Conservation (phyloP, 2,888 invertebrate species). For the Drosophila prostipennis region DNA sequence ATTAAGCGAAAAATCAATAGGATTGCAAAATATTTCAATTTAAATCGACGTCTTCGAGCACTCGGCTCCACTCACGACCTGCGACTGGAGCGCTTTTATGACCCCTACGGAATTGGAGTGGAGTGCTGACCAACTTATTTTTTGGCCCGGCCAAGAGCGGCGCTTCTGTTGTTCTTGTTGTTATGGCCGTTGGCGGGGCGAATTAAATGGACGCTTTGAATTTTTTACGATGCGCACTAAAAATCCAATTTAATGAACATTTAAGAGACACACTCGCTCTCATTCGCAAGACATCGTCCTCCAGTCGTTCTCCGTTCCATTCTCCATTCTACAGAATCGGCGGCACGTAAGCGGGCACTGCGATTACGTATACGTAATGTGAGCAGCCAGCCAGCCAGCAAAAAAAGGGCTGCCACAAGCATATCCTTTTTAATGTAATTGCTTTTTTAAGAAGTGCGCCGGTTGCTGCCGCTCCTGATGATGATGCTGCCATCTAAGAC, state of each 20-base stretch:
- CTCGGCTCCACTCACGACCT: constrained; percentile 33
- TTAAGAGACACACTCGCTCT: constrained; percentile 78
- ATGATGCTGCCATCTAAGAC: constrained; percentile 57
- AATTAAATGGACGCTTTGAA: constrained; percentile 78
- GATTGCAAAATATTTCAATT: constrained; percentile 74
- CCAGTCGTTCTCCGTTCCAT: no score
- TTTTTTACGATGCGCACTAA: constrained; percentile 81
- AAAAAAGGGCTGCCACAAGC: constrained; percentile 66
- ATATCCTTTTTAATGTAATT: constrained; percentile 82
- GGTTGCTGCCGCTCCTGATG: constrained; percentile 32
- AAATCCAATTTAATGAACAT: constrained; percentile 83
- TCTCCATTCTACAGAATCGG: constrained; percentile 20
- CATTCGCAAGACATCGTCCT: constrained; percentile 14
- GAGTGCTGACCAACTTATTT: constrained; percentile 63
- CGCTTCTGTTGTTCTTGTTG: constrained; percentile 21
- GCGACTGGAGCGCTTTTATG: constrained; percentile 62
- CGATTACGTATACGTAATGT: constrained; percentile 41
- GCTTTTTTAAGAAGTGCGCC: constrained; percentile 79
- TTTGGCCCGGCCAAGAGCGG: constrained; percentile 23
- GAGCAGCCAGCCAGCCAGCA: constrained; percentile 22
- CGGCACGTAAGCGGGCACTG: constrained; percentile 56
- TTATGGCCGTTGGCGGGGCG: constrained; percentile 61
- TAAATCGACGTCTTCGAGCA: constrained; percentile 31
- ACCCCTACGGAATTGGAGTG: constrained; percentile 57
- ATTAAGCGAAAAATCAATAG: constrained; percentile 73